Evolutionary conservation across 2,797 vertebrate genomes (phyloP), one percentile per base, ranked within the genome.

Genomic region (Acanthornis magna): DNA sequence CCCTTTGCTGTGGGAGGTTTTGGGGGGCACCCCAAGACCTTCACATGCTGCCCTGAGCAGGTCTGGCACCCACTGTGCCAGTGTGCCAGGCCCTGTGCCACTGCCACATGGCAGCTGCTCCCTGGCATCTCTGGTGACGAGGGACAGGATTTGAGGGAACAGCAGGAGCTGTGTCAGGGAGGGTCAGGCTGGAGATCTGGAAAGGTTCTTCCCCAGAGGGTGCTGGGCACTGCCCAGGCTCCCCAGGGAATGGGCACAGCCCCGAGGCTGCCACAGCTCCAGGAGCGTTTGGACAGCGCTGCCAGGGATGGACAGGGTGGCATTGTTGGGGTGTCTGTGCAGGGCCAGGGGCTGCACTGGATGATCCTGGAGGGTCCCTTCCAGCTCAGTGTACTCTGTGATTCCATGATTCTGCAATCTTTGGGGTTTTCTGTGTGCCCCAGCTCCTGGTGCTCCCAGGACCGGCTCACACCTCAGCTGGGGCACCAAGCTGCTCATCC

Each of bases 221-320:
- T 53, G 76, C 51, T 80, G 67, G 43, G 75, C 76, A 72, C 67
- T 87, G 75, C 19, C 22, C 85, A 79, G 60, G 60, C 68, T 73
- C 20, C 85, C 85, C 76, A 67, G 85, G 76, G 47, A 68, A 61
- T 85, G 83, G 73, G 23, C 72, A 20, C n/a, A 8, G 85, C 68
- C 68, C 76, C 47, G 34, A 80, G 85, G 76, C 85, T 88, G 68
- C 68, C 85, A 81, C 61, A 88, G 76, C 68, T 88, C 25, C 85
- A 88, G 85, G 67, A 50, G 53, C 4, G 7, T 38, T 80, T 80
- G 67, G 76, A 0, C 32, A 38, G 20, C 3, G 2, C 65, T 78
- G 17, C 60, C 57, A 51, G 85, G 76, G 38, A 14, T 75, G 71
- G 3, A 1, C 53, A 60, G 74, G 85, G 2, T 53, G 70, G 77